A percentile compares a stretch with the other conserved stretches of the same genome.
Evolutionary conservation across 2,113 vertebrate species (phyloP).

Genomic region (Brienomyrus longianalis): DNA sequence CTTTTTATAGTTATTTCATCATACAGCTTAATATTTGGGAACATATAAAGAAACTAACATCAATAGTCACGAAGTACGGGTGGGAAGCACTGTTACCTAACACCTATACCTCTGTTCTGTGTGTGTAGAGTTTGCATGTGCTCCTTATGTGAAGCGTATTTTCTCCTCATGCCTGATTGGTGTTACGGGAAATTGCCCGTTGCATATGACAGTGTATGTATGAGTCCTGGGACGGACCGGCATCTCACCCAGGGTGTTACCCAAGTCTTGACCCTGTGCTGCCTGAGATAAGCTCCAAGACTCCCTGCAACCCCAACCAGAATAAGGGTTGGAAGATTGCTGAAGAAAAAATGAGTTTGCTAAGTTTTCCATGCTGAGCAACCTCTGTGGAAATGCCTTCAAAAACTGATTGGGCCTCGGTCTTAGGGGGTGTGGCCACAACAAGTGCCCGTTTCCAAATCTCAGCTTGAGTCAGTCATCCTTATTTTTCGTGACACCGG

Average conservation of each 20-base stretch:
- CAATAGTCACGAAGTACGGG: not conserved
- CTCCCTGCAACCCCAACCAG: not conserved
- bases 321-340: not conserved
- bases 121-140: not conserved
- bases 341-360: not conserved
- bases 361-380: not conserved
- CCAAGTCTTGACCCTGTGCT: not conserved
- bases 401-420: not conserved
- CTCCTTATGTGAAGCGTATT: not conserved
- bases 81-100: not conserved
- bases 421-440: not conserved
- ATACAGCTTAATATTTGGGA: not conserved
- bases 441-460: not conserved
- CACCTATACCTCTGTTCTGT: not conserved
- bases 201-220: not conserved
- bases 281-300: not conserved
- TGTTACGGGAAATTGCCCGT: not conserved
- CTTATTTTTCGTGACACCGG: not conserved
- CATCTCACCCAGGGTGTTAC: not conserved
- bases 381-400: not conserved
- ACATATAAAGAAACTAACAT: not conserved
- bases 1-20: not conserved
- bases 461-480: not conserved
- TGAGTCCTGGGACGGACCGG: not conserved
- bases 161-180: not conserved